Evolutionary conservation across 2,113 vertebrate species (phyloP).

Genomic region (Lutjanus erythropterus): DNA sequence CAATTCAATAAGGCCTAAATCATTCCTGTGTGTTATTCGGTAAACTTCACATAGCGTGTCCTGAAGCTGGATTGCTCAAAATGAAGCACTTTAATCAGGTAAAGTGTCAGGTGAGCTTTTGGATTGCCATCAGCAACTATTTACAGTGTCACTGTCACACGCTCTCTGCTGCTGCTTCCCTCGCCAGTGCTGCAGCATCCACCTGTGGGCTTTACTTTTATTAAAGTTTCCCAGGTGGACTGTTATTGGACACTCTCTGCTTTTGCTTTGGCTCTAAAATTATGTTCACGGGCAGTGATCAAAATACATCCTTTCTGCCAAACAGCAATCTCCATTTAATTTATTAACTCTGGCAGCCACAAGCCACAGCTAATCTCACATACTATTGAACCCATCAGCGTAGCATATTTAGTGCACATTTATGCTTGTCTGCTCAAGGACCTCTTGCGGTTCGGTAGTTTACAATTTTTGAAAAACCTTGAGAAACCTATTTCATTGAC

Average conservation of each 20-base stretch:
- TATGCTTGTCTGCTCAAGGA: too few species aligned
- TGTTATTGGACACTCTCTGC: neutral
- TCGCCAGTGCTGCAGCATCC: neutral
- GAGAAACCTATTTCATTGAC: too few species aligned
- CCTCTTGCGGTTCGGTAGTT: too few species aligned
- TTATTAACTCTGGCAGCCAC: too few species aligned
- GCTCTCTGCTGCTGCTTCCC: neutral
- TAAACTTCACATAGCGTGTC: slow-evolving; percentile 10
- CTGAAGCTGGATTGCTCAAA: neutral
- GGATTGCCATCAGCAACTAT: neutral
- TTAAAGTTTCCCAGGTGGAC: neutral
- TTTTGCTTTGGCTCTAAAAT: neutral
- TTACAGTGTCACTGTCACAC: slow-evolving; percentile 1
- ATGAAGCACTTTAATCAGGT: slow-evolving; percentile 18
- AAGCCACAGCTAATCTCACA: too few species aligned
- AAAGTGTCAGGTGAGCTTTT: neutral
- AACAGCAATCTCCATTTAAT: neutral
- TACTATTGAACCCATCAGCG: too few species aligned
- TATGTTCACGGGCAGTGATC: neutral
- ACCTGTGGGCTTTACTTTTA: neutral
- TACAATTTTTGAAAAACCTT: too few species aligned
- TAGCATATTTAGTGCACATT: too few species aligned
- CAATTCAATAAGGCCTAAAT: slow-evolving; percentile 26
- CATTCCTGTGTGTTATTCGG: slow-evolving; percentile 10
- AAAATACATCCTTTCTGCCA: neutral